Evolutionary conservation across 2,797 vertebrate genomes (phyloP), one percentile per base, ranked within the genome.

Genomic region (Rhynchonycteris naso): DNA sequence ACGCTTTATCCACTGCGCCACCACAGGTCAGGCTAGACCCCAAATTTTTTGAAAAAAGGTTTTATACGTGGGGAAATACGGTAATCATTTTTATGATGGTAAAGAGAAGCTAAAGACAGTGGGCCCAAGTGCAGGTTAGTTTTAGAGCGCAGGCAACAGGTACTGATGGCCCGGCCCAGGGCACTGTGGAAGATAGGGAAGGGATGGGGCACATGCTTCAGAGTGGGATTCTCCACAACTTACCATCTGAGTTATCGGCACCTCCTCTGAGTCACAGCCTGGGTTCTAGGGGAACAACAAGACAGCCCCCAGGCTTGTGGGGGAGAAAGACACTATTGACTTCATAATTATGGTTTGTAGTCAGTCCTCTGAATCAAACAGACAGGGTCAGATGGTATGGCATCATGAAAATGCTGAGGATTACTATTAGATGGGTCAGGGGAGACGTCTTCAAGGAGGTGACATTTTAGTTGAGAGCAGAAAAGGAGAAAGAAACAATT

Each of bases 21-120:
- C n/a, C n/a, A n/a, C n/a, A n/a, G n/a, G n/a, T n/a, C n/a, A n/a
- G n/a, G n/a, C n/a, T 43, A 43, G 43, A 43, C 43, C 43, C 43
- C 43, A 43, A 43, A 43, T 43, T 43, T 43, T 43, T 43, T 43
- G 43, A 43, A 43, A 43, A 43, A 43, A 43, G 43, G 43, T 43
- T 7, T 43, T 43, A 43, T 43, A 43, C 43, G 8, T 43, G 43
- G 43, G 43, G 43, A 43, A 43, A 43, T 43, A 43, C 8, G 43
- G 43, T 43, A 43, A 56, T 16, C 54, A 18, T 56, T 80, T 65
- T 86, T 94, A 52, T 75, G 50, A 82, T 15, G 12, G 10, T 86
- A 43, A 79, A 83, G 71, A 94, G 7, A 68, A 35, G 52, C 80
- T 75, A 81, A 89, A 92, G 80, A n/a, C 28, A 50, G 74, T 21